phyloP scores from a whole-genome alignment of 2,113 vertebrate species.

The Ranitomeya variabilis region DNA sequence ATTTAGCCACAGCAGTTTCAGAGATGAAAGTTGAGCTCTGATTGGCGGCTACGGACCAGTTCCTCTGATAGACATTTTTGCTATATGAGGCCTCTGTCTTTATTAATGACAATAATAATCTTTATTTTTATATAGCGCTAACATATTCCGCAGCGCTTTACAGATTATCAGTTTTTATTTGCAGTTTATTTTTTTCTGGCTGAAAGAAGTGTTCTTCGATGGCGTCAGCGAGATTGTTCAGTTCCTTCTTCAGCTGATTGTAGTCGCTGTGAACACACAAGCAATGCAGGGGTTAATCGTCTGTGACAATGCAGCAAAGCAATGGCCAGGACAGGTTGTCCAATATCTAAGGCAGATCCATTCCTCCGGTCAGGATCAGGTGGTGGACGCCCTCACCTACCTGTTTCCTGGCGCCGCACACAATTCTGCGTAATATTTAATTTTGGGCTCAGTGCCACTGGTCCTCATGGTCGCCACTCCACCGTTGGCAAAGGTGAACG shows the following conservation, averaged over 20 bases:
- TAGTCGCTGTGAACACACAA: slow-evolving; percentile 74
- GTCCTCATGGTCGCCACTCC: slow-evolving; percentile 95
- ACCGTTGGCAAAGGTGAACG: slow-evolving; percentile 91
- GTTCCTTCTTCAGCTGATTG: slow-evolving; percentile 82
- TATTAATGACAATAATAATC: slow-evolving; percentile 56
- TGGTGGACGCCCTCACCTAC: slow-evolving; percentile 63
- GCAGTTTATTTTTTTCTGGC: slow-evolving; percentile 88
- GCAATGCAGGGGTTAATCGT: background rate
- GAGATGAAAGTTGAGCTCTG: background rate
- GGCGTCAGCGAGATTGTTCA: slow-evolving; percentile 83
- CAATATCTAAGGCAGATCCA: background rate
- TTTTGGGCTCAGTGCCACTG: slow-evolving; percentile 96
- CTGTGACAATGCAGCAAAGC: background rate
- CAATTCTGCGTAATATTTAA: slow-evolving; percentile 96
- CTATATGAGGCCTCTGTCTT: slow-evolving; percentile 43
- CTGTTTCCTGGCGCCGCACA: slow-evolving; percentile 93
- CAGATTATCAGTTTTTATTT: slow-evolving; percentile 73
- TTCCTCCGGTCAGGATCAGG: background rate
- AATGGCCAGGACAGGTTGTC: background rate
- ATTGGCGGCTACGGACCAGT: background rate
- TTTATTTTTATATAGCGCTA: too few species aligned
- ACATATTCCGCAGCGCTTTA: too few species aligned
- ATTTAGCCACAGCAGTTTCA: background rate
- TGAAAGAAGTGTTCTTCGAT: slow-evolving; percentile 92
- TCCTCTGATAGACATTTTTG: background rate